Percentiles rank a stretch among this genome's conserved stretches.
phyloP scores from a whole-genome alignment of 1,140 invertebrate species.

The Anastrepha ludens region DNA sequence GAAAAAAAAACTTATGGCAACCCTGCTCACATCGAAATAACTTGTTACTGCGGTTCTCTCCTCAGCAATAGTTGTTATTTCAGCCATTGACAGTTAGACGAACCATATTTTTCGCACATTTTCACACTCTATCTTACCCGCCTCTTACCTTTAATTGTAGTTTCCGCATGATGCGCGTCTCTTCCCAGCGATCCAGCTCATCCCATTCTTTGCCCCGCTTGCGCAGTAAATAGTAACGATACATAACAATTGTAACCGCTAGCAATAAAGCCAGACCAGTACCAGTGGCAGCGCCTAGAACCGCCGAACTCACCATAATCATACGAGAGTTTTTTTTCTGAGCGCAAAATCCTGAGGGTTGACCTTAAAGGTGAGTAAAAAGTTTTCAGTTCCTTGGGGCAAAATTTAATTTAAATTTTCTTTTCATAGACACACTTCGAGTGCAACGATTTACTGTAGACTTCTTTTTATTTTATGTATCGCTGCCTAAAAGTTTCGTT shows the following conservation, averaged over 20 bases:
- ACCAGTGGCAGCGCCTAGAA: conserved; percentile 80
- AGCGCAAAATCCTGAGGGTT: not conserved
- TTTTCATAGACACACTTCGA: not conserved
- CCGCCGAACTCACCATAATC: conserved; percentile 79
- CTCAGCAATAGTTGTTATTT: not conserved
- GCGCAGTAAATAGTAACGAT: conserved; percentile 78
- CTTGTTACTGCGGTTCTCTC: no score
- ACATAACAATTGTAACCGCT: conserved; percentile 80
- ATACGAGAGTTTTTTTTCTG: conserved; percentile 36
- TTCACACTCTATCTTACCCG: not conserved
- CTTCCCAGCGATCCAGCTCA: conserved; percentile 76
- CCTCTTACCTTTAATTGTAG: conserved; percentile 69
- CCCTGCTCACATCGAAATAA: no score
- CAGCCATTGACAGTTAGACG: not conserved
- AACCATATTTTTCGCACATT: not conserved
- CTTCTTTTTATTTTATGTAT: not conserved
- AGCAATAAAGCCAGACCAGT: conserved; percentile 79
- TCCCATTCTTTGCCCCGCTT: conserved; percentile 77
- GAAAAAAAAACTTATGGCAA: no score
- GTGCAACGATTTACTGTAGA: not conserved
- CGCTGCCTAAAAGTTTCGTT: not conserved
- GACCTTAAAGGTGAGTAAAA: not conserved
- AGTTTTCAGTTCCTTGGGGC: not conserved
- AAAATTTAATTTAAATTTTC: not conserved
- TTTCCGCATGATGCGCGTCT: conserved; percentile 71